A percentile compares a stretch with the other conserved stretches of the same genome.
phyloP scores from a whole-genome alignment of 2,888 invertebrate genomes.

The Cantharis rufa region DNA sequence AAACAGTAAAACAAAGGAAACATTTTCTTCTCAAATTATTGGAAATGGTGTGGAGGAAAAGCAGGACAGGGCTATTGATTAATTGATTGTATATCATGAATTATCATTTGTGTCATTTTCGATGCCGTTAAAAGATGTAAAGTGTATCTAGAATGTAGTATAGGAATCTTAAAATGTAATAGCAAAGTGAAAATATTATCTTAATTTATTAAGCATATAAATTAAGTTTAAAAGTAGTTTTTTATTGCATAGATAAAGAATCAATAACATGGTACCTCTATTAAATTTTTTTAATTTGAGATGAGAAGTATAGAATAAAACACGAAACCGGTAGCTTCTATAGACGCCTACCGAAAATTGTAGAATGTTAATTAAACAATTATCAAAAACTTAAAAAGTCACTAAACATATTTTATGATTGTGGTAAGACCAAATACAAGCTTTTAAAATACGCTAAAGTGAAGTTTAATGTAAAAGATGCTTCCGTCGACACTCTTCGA shows the following conservation, averaged over 20 bases:
- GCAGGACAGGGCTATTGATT: too few relatives aligned
- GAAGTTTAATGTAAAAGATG: conserved; percentile 46
- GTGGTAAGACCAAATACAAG: conserved; percentile 39
- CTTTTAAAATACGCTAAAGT: conserved; percentile 48
- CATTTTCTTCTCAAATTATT: not conserved
- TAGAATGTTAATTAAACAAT: conserved; percentile 54
- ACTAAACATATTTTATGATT: conserved; percentile 44
- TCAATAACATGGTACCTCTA: not conserved
- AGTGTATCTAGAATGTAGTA: too few relatives aligned
- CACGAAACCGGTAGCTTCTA: conserved; percentile 27
- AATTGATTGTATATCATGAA: too few relatives aligned
- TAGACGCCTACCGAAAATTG: conserved; percentile 39
- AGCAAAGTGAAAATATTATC: not conserved
- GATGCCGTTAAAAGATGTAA: not conserved
- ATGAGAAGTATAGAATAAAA: conserved; percentile 14
- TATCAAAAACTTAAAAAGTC: conserved; percentile 46
- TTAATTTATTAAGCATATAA: not conserved
- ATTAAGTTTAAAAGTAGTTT: not conserved
- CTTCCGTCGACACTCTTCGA: conserved; percentile 36
- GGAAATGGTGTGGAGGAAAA: not conserved
- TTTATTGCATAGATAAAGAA: not conserved
- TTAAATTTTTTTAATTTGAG: not conserved
- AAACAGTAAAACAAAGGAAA: too few relatives aligned
- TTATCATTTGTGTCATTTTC: not conserved
- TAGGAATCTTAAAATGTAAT: not conserved